phyloP scores from a whole-genome alignment of 2,888 invertebrate genomes.

The Torymus aiolomorphi region DNA sequence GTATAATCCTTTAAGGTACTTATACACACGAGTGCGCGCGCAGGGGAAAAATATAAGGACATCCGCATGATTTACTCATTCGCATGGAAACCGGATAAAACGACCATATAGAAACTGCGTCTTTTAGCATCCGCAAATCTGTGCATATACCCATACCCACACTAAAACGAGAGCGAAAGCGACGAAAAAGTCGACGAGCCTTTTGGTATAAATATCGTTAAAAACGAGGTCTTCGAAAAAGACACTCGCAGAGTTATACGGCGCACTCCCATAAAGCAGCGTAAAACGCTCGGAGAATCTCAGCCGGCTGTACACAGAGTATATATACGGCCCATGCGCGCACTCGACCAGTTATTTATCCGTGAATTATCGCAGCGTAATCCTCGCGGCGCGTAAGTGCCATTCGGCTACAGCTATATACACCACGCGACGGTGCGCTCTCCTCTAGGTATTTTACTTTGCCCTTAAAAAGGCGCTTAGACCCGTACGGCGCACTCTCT shows the following conservation, averaged over 20 bases:
- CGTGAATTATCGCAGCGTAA: constrained; percentile 50
- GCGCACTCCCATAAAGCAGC: constrained; percentile 18
- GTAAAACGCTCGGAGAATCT: constrained; percentile 27
- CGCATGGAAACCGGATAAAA: no score
- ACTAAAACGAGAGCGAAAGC: no score
- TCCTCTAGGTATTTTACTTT: constrained; percentile 29
- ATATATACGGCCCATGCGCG: neutral
- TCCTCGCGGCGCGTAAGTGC: constrained; percentile 24
- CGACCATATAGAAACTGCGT: no score
- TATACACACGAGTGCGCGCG: no score
- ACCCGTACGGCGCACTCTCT: neutral
- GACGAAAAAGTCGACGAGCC: no score
- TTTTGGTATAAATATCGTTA: constrained; percentile 12
- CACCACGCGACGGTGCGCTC: neutral
- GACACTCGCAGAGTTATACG: constrained; percentile 5
- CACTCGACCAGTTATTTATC: constrained; percentile 54
- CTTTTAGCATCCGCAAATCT: no score
- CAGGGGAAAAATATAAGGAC: no score
- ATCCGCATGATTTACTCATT: no score
- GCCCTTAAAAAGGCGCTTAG: constrained; percentile 31
- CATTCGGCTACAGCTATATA: constrained; percentile 6
- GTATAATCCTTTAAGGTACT: no score
- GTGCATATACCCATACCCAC: no score
- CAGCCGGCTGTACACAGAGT: neutral
- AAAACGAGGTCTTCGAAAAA: constrained; percentile 28